phyloP scores from a whole-genome alignment of 1,140 invertebrate species.

The Neelides sp. region DNA sequence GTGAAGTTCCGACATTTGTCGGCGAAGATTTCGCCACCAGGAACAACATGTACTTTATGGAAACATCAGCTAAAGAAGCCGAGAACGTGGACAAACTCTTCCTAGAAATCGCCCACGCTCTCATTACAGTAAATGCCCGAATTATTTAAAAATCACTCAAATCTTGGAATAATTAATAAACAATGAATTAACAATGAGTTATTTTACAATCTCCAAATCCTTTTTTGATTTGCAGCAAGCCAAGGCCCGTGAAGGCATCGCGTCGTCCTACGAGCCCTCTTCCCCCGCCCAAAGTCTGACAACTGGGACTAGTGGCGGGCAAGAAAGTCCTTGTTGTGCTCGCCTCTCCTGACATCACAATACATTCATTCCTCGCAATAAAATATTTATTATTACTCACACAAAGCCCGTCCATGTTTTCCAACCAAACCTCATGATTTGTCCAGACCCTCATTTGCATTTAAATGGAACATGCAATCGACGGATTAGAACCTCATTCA shows the following conservation, averaged over 20 bases:
- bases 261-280: not conserved
- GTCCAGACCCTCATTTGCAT: too few species aligned
- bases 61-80: conserved; percentile 95
- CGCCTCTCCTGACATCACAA: too few species aligned
- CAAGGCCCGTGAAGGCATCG: conserved; percentile 20
- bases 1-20: conserved; percentile 84
- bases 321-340: too few species aligned
- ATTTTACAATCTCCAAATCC: conserved; percentile 1
- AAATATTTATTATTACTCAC: too few species aligned
- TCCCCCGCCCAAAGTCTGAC: not conserved
- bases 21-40: conserved; percentile 91
- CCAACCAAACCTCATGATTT: too few species aligned
- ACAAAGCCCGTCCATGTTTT: too few species aligned
- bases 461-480: too few species aligned
- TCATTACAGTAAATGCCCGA: conserved; percentile 57
- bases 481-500: too few species aligned
- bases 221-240: conserved; percentile 23
- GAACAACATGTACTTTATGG: conserved; percentile 94
- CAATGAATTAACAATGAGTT: not conserved
- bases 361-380: too few species aligned
- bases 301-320: too few species aligned
- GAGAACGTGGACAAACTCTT: conserved; percentile 95
- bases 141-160: not conserved
- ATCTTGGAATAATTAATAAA: not conserved
- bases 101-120: conserved; percentile 84